Conservation (phyloP, 2,113 vertebrate species). For the Limnothrissa miodon region DNA sequence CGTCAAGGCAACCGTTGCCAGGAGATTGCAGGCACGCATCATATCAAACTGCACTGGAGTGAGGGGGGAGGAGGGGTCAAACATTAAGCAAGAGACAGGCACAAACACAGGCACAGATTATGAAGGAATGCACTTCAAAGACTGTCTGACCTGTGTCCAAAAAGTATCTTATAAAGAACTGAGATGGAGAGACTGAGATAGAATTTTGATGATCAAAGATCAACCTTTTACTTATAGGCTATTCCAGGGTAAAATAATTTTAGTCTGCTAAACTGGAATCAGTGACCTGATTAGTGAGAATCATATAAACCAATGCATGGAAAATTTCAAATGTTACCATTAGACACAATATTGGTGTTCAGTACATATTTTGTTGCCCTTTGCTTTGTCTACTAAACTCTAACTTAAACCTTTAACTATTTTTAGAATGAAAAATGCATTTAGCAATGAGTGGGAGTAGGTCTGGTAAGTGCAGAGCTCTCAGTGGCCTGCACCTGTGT, state of each 20-base stretch:
- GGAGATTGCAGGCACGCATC: constrained; percentile 98
- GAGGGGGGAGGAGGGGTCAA: constrained; percentile 24
- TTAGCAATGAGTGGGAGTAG: neutral
- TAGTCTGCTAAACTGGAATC: neutral
- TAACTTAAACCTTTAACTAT: neutral
- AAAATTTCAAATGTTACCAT: neutral
- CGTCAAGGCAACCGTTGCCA: constrained; percentile 88
- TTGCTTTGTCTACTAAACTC: neutral
- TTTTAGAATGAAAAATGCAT: neutral
- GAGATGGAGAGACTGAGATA: neutral
- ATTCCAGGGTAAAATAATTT: neutral
- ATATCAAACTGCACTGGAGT: constrained; percentile 96
- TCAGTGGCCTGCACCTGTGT: neutral
- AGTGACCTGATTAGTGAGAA: no score
- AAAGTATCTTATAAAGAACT: neutral
- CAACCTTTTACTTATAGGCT: neutral
- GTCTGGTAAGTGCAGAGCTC: neutral
- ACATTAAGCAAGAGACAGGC: neutral
- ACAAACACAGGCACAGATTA: neutral
- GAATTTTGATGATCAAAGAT: neutral
- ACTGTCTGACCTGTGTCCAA: neutral
- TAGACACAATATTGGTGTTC: neutral
- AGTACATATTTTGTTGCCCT: neutral
- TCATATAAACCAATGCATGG: no score
- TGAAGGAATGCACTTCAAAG: neutral